Evolutionary conservation across 2,888 invertebrate genomes (phyloP), one percentile per base, ranked within the genome.

Genomic region (Cerastoderma edule): DNA sequence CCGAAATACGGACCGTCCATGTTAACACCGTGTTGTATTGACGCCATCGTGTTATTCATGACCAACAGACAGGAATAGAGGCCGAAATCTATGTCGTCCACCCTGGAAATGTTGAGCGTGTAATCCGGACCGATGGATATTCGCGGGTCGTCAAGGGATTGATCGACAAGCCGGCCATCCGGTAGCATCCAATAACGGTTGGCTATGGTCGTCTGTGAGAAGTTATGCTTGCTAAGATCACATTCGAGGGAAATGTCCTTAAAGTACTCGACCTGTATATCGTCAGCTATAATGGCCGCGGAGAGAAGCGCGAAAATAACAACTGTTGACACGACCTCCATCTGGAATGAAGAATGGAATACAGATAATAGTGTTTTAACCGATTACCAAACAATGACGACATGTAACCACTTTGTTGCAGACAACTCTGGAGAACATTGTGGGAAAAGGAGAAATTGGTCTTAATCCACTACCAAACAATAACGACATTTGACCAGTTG

Each of bases 1-100:
- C 85, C 80, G 72, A 80, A 89, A 70, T 85, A 85, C 0, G 89
- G 80, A 3, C 89, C 89, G 33, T 89, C 82, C 0, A 87, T 69
- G 67, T 89, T 89, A 5, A 89, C 35, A 4, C 88, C 87, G 65
- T 85, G 83, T 6, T 76, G 76, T 2, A 86, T 75, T 8, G 76
- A 74, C 1, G 71, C 30, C 2, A 88, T 63, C 0, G 69, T 67
- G 28, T 46, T 75, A 64, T 70, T 85, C 60, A 78, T 28, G 13
- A 76, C 66, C 48, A 85, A 35, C 5, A 89, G 46, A 65, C 89
- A 89, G 72, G 75, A 82, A 63, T 89, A 89, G 27, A 80, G 46
- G 1, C 89, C 89, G 53, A 88, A 89, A 72, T 89, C 88, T 16
- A 67, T 68, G 57, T 89, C 89, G 28, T 82, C 75, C 13, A 86